Evolutionary conservation across 2,113 vertebrate species (phyloP), one percentile per base, ranked within the genome.

Genomic region (Shinisaurus crocodilurus): DNA sequence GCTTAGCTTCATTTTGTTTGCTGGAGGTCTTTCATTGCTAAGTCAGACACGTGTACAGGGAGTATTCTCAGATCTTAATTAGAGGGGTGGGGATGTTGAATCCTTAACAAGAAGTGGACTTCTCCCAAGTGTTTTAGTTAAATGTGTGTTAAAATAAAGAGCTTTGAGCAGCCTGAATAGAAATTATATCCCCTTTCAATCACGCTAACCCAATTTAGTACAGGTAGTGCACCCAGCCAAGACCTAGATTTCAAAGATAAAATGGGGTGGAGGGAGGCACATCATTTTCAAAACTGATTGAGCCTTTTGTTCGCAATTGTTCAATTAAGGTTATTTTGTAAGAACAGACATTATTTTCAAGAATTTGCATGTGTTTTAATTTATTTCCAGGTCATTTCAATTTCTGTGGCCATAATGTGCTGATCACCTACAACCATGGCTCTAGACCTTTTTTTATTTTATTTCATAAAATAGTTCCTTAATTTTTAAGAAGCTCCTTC

Each of bases 131-230:
- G 90, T 81, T 91, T 91, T 65, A 84, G 82, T 65, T 88, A 85
- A 85, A 74, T 63, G 63, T 89, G 40, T 74, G 75, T 89, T 90
- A 90, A 91, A 91, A 91, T 89, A 89, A 88, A 88, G 82, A 89
- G 90, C 75, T 85, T 80, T 91, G 75, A 74, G 82, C 67, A 85
- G 50, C 37, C 34, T 91, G 82, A 88, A 89, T 72, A 81, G 65
- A 88, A 85, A 88, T 88, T 45, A 91, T 79, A 88, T 85, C 82
- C 75, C 40, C 75, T 91, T 85, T 88, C 82, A 91, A 88, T 85
- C 75, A 83, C 48, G 34, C 48, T 91, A 91, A 85, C 83, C 90
- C 76, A 74, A 63, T 72, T 81, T 81, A 85, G 34, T 80, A 80
- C 65, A 91, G 75, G 86, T 91, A 91, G 65, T n/a, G 23, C 67